Base-by-base conservation (phyloP, 2,888 invertebrate species). In the Conistra vaccinii region DNA sequence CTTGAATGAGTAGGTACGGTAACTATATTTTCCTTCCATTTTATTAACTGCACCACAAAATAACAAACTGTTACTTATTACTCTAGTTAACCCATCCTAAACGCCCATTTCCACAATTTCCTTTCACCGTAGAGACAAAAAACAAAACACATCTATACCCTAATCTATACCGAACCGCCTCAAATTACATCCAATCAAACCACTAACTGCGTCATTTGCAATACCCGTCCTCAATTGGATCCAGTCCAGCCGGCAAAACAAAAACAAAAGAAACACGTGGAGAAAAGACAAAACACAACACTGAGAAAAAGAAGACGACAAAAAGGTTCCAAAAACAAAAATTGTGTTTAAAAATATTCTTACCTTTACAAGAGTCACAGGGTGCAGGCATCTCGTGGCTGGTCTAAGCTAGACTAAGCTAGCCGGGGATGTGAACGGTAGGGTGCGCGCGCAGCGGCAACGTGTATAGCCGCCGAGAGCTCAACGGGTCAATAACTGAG, bases 401-500 rank as follows among this genome's bases (percentile, higher is more conserved):
- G 83, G 90, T 81, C 85, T 89, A 86, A 89, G 85, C 85, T 88
- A 84, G 87, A 84, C 85, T 89, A 89, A 89, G 88, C 90, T 87
- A 88, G 85, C 86, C 85, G 69, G 82, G 85, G 76, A 81, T 81
- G 85, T 83, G 88, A 32, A 45, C 58, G 73, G 58, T 62, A 71
- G 89, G 82, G 78, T 91, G 93, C 94, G 93, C 94, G 95, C 95
- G 93, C 94, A 91, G 81, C 75, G 87, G 84, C 81, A 45, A 84
- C 88, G 80, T 84, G 81, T 89, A 84, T 82, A 81, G 90, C 81
- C 82, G 81, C 65, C 84, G 73, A 81, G 81, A 80, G 83, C 80
- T 65, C 73, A 72, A 26, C 94, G 94, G 96, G 95, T 96, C 96
- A 95, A 96, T 96, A 96, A 95, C 96, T 96, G 95, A 92, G 93